Conservation (phyloP, 2,113 vertebrate species). For the Bothrops jararaca region DNA sequence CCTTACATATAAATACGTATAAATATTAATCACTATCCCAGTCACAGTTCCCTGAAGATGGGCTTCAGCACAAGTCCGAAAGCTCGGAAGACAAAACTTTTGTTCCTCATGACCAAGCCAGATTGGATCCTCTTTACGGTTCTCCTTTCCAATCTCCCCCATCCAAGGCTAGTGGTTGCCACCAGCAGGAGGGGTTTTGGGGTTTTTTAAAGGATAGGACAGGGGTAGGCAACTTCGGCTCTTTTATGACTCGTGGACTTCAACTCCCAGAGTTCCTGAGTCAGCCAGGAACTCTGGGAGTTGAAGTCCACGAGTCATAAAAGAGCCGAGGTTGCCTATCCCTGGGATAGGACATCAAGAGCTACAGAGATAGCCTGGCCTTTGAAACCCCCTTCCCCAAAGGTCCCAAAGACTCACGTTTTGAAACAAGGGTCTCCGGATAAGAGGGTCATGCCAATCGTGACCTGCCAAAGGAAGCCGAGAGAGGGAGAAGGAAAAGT, state of each 20-base stretch:
- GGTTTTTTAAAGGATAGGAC: background rate
- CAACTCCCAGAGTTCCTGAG: background rate
- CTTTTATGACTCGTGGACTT: too few relatives aligned
- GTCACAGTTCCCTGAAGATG: background rate
- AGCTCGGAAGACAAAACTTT: background rate
- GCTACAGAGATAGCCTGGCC: background rate
- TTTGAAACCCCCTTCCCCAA: background rate
- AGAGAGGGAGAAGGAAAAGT: background rate
- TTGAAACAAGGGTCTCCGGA: constrained; percentile 99
- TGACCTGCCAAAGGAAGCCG: constrained; percentile 74
- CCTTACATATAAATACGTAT: too few relatives aligned
- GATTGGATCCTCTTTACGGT: background rate
- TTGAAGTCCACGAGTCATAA: too few relatives aligned
- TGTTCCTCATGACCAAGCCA: background rate
- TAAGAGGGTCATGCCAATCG: constrained; percentile 93
- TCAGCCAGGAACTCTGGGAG: too few relatives aligned
- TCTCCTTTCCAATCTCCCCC: background rate
- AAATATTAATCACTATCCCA: too few relatives aligned
- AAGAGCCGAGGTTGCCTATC: too few relatives aligned
- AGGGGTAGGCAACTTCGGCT: too few relatives aligned
- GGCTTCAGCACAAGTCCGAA: background rate
- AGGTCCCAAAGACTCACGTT: constrained; percentile 92
- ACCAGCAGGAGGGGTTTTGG: too few relatives aligned
- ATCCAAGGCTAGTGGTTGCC: too few relatives aligned
- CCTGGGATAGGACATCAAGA: background rate